Evolutionary conservation across 1,140 invertebrate species (phyloP).

Genomic region (Venustaconcha ellipsiformis): DNA sequence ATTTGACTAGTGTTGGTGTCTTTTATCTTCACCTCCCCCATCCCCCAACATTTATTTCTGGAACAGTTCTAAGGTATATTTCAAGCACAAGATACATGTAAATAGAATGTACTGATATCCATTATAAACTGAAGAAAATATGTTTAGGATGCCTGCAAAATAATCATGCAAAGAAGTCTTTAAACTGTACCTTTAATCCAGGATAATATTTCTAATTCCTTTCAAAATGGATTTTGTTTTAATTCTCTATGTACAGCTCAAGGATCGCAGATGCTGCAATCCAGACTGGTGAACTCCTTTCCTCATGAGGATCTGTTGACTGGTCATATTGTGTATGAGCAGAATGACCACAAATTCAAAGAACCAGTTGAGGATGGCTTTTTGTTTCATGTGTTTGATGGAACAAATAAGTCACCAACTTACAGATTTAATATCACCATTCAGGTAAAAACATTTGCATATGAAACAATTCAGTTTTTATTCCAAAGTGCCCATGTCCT

Average conservation of each 20-base stretch:
- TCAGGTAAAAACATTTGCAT: slow-evolving; percentile 36
- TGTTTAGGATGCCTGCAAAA: no score
- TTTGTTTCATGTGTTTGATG: slow-evolving; percentile 63
- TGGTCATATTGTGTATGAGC: slow-evolving; percentile 59
- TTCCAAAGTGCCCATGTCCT: background rate
- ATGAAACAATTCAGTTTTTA: background rate
- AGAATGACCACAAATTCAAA: slow-evolving; percentile 57
- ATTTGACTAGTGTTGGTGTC: no score
- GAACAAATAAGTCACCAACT: slow-evolving; percentile 55
- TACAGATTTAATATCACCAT: slow-evolving; percentile 61
- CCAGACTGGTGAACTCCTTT: slow-evolving; percentile 48
- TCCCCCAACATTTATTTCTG: no score
- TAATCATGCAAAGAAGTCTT: no score
- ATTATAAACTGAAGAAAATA: no score
- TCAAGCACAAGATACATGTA: no score
- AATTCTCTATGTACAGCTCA: slow-evolving; percentile 2
- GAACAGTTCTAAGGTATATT: no score
- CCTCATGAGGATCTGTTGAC: slow-evolving; percentile 51
- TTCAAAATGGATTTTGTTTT: background rate
- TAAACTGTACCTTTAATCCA: no score
- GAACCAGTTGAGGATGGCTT: slow-evolving; percentile 62
- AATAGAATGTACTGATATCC: no score
- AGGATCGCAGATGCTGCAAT: slow-evolving; percentile 13
- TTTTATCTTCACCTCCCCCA: no score
- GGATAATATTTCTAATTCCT: no score